Evolutionary conservation across 2,113 vertebrate species (phyloP).

Genomic region (Cephalopterus ornatus): DNA sequence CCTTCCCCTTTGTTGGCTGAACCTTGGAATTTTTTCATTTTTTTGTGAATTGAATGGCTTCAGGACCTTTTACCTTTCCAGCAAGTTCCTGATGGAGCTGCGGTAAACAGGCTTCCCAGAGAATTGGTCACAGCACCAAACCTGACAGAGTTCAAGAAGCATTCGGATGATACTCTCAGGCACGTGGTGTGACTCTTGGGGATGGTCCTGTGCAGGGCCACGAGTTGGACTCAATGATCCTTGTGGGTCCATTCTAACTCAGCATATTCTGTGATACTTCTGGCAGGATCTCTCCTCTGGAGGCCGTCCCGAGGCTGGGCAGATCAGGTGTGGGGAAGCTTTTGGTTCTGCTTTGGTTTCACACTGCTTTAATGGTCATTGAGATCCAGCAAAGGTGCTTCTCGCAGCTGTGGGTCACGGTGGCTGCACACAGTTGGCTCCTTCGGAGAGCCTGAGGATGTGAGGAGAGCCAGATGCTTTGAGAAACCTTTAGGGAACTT

Average conservation of each 20-base stretch:
- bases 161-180: neutral
- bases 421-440: neutral
- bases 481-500: neutral
- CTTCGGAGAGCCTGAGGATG: neutral
- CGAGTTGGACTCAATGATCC: neutral
- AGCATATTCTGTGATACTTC: neutral
- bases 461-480: neutral
- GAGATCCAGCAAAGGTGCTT: neutral
- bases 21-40: neutral
- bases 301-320: neutral
- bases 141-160: neutral
- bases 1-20: neutral
- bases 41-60: neutral
- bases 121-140: neutral
- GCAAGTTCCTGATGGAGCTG: neutral
- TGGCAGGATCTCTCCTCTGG: neutral
- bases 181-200: neutral
- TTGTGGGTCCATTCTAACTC: neutral
- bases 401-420: fast-evolving
- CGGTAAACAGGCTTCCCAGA: neutral
- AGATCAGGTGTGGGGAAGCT: neutral
- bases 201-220: neutral
- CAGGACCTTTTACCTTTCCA: neutral
- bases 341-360: neutral
- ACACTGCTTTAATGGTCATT: neutral